phyloP scores from a whole-genome alignment of 2,888 invertebrate species.

The Drosophila buzzatii region DNA sequence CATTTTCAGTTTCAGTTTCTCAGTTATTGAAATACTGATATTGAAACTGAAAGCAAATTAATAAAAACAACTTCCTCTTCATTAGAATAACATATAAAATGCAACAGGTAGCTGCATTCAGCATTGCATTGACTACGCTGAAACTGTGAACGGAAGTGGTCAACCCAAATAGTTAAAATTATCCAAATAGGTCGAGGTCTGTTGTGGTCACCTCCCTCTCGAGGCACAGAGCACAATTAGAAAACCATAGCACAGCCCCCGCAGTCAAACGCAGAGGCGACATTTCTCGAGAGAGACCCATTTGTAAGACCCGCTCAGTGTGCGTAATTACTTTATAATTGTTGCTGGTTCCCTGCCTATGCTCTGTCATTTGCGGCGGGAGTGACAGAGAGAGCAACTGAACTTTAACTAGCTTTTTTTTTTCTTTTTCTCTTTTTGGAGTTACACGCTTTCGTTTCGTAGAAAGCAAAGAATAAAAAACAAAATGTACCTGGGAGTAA shows the following conservation, averaged over 20 bases:
- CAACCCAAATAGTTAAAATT: slow-evolving; percentile 44
- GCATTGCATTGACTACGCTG: slow-evolving; percentile 10
- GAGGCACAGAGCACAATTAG: slow-evolving; percentile 4
- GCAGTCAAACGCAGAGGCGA: slow-evolving; percentile 21
- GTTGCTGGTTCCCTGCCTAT: slow-evolving; percentile 28
- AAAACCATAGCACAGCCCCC: background rate
- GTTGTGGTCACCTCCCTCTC: slow-evolving; percentile 41
- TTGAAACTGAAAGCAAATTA: too few species aligned
- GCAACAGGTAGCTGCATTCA: slow-evolving; percentile 47
- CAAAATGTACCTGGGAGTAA: slow-evolving; percentile 25
- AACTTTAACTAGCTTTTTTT: slow-evolving; percentile 25
- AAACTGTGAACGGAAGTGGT: slow-evolving; percentile 36
- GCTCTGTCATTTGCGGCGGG: slow-evolving; percentile 8
- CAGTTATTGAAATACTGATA: too few species aligned
- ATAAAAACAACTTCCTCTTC: background rate
- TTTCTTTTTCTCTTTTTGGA: slow-evolving; percentile 26
- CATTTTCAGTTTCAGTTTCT: too few species aligned
- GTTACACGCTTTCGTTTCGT: slow-evolving; percentile 54
- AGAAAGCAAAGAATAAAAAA: slow-evolving; percentile 33
- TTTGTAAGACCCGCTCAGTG: slow-evolving; percentile 25
- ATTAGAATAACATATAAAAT: slow-evolving; percentile 1
- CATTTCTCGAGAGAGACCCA: slow-evolving; percentile 32
- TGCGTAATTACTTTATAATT: slow-evolving; percentile 68
- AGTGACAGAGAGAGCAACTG: background rate
- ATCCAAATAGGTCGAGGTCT: slow-evolving; percentile 51